phyloP scores from a whole-genome alignment of 2,797 vertebrate genomes.

The Menidia menidia region DNA sequence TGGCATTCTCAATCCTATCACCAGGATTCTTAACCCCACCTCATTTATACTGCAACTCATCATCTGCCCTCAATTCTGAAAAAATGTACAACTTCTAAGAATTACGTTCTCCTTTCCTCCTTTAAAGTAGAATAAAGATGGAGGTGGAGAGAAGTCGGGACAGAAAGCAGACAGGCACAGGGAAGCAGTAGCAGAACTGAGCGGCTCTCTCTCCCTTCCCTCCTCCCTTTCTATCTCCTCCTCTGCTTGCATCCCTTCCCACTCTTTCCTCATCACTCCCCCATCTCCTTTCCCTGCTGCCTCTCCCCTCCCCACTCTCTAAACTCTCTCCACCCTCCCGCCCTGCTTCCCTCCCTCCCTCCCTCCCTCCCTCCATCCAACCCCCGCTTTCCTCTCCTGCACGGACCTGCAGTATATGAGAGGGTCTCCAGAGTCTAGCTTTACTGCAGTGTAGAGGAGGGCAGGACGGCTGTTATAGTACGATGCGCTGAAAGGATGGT shows the following conservation, averaged over 20 bases:
- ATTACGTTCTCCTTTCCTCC: neutral
- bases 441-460: slow-evolving; percentile 82
- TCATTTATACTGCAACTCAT: neutral
- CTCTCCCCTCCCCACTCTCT: slow-evolving; percentile 3
- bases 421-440: slow-evolving; percentile 81
- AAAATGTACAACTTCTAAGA: slow-evolving; percentile 11
- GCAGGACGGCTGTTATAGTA: slow-evolving; percentile 71
- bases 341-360: slow-evolving; percentile 4
- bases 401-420: slow-evolving; percentile 76
- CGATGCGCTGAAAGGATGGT: slow-evolving; percentile 84
- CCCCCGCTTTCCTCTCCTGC: slow-evolving; percentile 62
- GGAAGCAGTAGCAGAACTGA: slow-evolving; percentile 47
- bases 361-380: slow-evolving; percentile 41
- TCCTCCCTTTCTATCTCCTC: slow-evolving; percentile 43
- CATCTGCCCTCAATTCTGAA: slow-evolving; percentile 8
- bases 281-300: slow-evolving; percentile 10
- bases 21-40: neutral
- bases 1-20: slow-evolving; percentile 26
- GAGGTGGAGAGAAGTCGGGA: neutral
- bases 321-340: neutral
- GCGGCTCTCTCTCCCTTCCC: slow-evolving; percentile 45
- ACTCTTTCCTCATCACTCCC: slow-evolving; percentile 41
- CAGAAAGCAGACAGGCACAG: slow-evolving; percentile 58
- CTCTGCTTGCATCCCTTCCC: slow-evolving; percentile 47
- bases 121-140: slow-evolving; percentile 4